Conservation (phyloP, 2,797 vertebrate genomes). For the Clarias pachynema region DNA sequence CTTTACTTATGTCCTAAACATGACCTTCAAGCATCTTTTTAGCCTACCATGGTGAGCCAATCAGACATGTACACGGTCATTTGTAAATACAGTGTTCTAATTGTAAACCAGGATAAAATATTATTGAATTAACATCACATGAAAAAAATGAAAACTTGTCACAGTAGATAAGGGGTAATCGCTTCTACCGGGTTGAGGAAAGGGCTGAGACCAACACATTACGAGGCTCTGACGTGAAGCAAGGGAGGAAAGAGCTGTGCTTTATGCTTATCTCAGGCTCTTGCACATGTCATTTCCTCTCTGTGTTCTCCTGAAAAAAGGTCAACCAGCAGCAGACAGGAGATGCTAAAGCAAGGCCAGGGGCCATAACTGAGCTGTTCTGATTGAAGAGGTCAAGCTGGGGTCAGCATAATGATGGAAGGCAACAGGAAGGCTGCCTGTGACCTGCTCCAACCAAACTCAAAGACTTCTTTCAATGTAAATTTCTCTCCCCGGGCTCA, state of each 20-base stretch:
- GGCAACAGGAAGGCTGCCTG: constrained; percentile 56
- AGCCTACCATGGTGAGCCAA: background rate
- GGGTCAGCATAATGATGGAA: constrained; percentile 46
- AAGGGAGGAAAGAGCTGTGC: constrained; percentile 37
- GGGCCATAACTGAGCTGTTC: constrained; percentile 51
- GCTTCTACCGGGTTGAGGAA: background rate
- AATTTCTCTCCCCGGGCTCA: constrained; percentile 34
- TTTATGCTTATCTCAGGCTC: constrained; percentile 37
- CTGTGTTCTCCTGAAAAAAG: constrained; percentile 48
- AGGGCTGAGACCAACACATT: constrained; percentile 4
- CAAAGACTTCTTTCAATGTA: constrained; percentile 28
- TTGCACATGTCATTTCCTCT: constrained; percentile 57
- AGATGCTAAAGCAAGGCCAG: constrained; percentile 52
- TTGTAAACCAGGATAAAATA: background rate
- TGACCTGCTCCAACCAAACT: constrained; percentile 34
- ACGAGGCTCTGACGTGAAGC: constrained; percentile 20
- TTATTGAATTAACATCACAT: background rate
- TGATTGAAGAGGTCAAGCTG: constrained; percentile 50
- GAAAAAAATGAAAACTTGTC: background rate
- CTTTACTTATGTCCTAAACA: background rate
- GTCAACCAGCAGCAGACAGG: constrained; percentile 51
- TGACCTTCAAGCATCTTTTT: background rate
- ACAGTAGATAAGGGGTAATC: background rate
- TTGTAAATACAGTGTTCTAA: background rate
- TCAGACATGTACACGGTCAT: background rate